Evolutionary conservation across 1,140 invertebrate genomes (phyloP).

Genomic region (Popillia japonica): DNA sequence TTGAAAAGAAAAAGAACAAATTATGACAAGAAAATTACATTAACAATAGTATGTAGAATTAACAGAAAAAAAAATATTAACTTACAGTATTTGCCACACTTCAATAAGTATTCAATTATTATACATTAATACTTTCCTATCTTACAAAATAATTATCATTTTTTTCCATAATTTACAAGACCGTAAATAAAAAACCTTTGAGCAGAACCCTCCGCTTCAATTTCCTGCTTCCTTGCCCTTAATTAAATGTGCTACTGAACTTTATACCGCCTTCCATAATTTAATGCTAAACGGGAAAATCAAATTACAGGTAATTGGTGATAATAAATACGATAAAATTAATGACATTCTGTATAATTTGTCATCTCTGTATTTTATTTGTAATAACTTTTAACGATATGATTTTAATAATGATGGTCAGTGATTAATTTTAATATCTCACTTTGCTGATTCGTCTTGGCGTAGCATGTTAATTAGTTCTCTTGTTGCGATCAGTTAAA

Average conservation of each 20-base stretch:
- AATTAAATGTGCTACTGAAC: background rate
- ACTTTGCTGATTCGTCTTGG: no score
- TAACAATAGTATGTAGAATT: no score
- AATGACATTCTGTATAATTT: background rate
- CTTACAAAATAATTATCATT: background rate
- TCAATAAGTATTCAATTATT: no score
- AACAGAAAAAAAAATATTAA: no score
- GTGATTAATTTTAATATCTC: no score
- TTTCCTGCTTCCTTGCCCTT: background rate
- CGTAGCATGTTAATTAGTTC: no score
- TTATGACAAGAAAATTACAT: no score
- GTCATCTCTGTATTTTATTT: no score
- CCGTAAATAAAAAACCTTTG: background rate
- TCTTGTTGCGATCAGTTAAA: no score
- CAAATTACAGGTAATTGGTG: background rate
- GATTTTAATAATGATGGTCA: no score
- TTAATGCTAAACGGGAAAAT: slow-evolving; percentile 9
- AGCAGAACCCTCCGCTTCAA: background rate
- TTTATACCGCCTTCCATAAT: background rate
- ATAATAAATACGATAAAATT: background rate
- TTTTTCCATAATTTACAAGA: background rate
- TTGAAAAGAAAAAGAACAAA: no score
- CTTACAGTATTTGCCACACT: background rate
- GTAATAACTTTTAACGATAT: no score
- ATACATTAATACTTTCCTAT: background rate